Conservation (phyloP, 2,113 vertebrate genomes). For the Mus pahari region DNA sequence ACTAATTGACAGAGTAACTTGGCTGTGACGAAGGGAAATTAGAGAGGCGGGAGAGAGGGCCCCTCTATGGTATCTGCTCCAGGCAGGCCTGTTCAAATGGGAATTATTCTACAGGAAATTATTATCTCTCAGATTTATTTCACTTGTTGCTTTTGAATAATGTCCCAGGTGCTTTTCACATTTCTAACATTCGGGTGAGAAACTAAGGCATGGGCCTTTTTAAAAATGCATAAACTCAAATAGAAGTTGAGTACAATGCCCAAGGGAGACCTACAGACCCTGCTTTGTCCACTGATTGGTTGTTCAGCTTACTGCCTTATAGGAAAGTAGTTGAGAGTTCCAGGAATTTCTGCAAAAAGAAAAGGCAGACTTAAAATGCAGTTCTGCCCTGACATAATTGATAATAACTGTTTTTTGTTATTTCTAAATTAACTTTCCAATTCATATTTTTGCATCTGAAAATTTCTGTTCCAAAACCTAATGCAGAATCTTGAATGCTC, state of each 20-base stretch:
- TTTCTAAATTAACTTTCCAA: not conserved
- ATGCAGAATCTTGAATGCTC: not conserved
- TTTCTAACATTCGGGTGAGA: slow-evolving; percentile 38
- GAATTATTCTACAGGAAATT: not conserved
- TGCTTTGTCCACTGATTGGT: not conserved
- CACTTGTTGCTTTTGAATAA: slow-evolving; percentile 45
- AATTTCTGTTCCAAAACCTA: not conserved
- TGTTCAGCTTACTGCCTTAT: not conserved
- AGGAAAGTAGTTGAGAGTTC: not conserved
- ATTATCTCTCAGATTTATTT: not conserved
- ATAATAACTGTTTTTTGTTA: slow-evolving; percentile 1
- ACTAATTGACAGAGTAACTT: not conserved
- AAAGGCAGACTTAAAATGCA: slow-evolving; percentile 6
- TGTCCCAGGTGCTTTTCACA: not conserved
- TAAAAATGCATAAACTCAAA: not conserved
- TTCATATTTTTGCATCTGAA: slow-evolving; percentile 17
- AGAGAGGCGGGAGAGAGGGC: not conserved
- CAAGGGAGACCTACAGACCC: not conserved
- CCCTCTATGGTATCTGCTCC: not conserved
- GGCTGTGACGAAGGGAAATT: not conserved
- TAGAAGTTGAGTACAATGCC: not conserved
- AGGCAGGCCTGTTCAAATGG: not conserved
- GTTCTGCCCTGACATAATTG: not conserved
- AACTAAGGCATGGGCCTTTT: not conserved
- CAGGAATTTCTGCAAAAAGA: not conserved